Conservation (phyloP, 2,888 invertebrate species). For the Spisula subtruncata region DNA sequence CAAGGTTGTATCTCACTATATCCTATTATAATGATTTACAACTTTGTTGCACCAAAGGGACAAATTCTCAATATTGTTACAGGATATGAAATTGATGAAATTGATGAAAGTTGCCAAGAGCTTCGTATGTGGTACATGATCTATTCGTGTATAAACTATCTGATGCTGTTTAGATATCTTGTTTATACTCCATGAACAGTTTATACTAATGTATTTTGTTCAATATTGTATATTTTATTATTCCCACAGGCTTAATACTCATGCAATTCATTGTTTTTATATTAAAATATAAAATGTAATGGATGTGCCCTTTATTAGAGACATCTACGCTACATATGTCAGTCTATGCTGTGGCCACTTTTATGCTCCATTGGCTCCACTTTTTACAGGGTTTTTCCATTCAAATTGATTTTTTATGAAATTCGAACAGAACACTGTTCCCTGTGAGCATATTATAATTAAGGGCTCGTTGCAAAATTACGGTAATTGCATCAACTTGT, state of each 20-base stretch:
- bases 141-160: neutral
- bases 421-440: neutral
- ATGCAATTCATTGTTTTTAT: neutral
- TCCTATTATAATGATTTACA: too few relatives aligned
- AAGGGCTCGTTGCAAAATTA: too few relatives aligned
- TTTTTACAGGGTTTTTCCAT: neutral
- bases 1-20: too few relatives aligned
- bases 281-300: neutral
- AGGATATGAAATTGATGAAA: constrained; percentile 4
- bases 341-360: neutral
- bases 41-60: too few relatives aligned
- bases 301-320: neutral
- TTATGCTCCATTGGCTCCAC: neutral
- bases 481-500: too few relatives aligned
- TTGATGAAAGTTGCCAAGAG: neutral
- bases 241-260: neutral
- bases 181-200: neutral
- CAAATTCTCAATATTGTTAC: neutral
- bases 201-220: neutral
- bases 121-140: neutral
- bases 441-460: too few relatives aligned
- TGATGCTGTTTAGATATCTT: neutral
- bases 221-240: constrained; percentile 13
- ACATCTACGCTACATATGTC: neutral
- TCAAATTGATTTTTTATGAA: neutral